A percentile compares a stretch with the other conserved stretches of the same genome.
phyloP scores from a whole-genome alignment of 1,140 invertebrate species.

The Drosophila littoralis region DNA sequence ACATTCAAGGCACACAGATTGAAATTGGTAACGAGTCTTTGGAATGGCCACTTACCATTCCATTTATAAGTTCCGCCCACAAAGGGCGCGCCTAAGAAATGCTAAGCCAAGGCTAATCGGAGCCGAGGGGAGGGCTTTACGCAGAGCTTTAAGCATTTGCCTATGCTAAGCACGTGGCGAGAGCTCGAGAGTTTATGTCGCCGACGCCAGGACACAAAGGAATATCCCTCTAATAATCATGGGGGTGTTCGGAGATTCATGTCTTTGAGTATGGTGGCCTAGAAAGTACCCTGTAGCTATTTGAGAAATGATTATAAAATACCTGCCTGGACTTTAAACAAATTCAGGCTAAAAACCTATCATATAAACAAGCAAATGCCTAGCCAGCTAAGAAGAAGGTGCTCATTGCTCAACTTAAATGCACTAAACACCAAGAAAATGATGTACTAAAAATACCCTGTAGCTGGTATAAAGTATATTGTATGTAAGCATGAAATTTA shows the following conservation, averaged over 20 bases:
- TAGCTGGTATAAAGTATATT: no score
- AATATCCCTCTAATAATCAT: slow-evolving; percentile 64
- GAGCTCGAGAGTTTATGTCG: slow-evolving; percentile 51
- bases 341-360: no score
- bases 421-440: no score
- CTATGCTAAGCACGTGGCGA: slow-evolving; percentile 69
- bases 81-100: slow-evolving; percentile 37
- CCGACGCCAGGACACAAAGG: slow-evolving; percentile 54
- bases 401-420: no score
- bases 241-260: slow-evolving; percentile 15
- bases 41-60: slow-evolving; percentile 67
- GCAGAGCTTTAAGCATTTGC: slow-evolving; percentile 55
- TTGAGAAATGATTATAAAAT: background rate
- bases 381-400: no score
- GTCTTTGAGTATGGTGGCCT: background rate
- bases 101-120: slow-evolving; percentile 29
- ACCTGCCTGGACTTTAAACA: no score
- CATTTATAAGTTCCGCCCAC: slow-evolving; percentile 47
- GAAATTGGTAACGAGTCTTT: slow-evolving; percentile 59
- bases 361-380: no score
- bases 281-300: slow-evolving; percentile 4
- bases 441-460: no score
- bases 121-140: background rate
- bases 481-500: no score
- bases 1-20: slow-evolving; percentile 32